Base-by-base conservation (phyloP, 1,140 invertebrate species). In the Aphaenogaster rudis region DNA sequence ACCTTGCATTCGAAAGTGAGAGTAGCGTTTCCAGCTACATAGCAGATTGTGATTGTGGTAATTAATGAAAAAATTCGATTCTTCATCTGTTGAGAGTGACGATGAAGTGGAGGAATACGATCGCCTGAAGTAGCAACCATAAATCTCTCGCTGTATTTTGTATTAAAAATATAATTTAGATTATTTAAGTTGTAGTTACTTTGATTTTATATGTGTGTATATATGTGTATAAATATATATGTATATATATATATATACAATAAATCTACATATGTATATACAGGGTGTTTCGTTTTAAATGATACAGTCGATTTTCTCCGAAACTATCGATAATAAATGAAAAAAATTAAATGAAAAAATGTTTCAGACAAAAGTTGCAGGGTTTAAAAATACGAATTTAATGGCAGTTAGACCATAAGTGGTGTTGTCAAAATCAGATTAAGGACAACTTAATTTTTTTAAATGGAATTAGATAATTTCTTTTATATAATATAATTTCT, bases 1-100 rank as follows among this genome's bases (percentile, higher is more conserved):
- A 54, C 33, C 33, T 52, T 67, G 17, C 36, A 59, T 64, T n/a
- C 13, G 3, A 52, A 80, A 67, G 17, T 6, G 15, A 64, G 7
- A 78, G 15, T 64, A 50, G 13, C 3, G 33, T 52, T 39, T 59
- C 6, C 36, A 59, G 36, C n/a, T 61, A 45, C n/a, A 8, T 52
- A 42, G 5, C 8, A 39, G 1, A 39, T 80, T 52, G 28, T 52
- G 13, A 13, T 80, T 52, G 28, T 52, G 13, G 7, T 45, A 78
- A 64, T 42, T 5, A 61, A 17, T 17, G 33, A n/a, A 21, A 67
- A 67, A n/a, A 79, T 42, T 52, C 36, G 8, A 66, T 79, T 36
- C 9, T 28, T 28, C 3, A 15, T 36, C 15, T 3, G 13, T 63
- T 11, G 21, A 17, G 2, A 63, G n/a, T 59, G 3, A n/a, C 3